Conservation (phyloP, 2,797 vertebrate genomes). For the Acrocephalus scirpaceus region DNA sequence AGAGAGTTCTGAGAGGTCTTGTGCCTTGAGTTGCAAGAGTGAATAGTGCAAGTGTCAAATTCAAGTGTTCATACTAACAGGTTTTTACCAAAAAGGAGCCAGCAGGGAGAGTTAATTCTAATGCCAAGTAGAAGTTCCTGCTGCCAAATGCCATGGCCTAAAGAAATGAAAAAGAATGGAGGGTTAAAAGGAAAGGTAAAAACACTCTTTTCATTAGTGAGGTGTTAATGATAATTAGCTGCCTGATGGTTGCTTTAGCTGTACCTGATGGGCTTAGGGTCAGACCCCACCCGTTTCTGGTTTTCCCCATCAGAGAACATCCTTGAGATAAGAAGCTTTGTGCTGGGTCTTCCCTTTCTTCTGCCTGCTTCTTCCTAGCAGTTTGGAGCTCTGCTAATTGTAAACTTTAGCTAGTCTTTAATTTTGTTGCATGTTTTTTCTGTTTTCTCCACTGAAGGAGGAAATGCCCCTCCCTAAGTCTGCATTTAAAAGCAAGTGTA, state of each 20-base stretch:
- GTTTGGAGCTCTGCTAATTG: neutral
- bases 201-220: rapidly evolving
- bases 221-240: neutral
- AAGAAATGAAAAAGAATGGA: neutral
- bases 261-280: neutral
- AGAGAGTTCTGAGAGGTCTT: neutral
- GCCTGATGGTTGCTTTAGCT: neutral
- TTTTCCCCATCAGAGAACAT: neutral
- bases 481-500: neutral
- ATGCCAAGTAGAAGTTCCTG: neutral
- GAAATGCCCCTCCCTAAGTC: neutral
- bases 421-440: neutral
- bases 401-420: neutral
- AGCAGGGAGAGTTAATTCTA: neutral
- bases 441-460: neutral
- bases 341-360: neutral
- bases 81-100: neutral
- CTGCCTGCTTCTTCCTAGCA: neutral
- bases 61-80: neutral
- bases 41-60: neutral
- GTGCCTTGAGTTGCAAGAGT: neutral
- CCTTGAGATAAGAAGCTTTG: neutral
- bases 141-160: neutral
- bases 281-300: neutral
- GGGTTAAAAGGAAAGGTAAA: neutral